phyloP scores from a whole-genome alignment of 92 coral and sea anemone genomes.

The Galaxea fascicularis region DNA sequence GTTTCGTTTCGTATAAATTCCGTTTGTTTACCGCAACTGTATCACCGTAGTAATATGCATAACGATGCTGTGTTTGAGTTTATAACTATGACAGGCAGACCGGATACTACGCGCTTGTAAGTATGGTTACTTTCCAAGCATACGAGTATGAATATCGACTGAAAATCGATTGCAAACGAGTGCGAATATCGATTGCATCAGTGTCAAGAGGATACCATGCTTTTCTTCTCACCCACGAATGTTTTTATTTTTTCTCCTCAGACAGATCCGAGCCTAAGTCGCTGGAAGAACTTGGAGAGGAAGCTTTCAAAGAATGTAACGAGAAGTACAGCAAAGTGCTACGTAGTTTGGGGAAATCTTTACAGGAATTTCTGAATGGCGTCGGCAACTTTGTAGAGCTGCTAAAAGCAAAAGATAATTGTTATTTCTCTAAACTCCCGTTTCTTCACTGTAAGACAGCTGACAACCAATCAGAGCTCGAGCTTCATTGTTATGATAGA shows the following conservation, averaged over 20 bases:
- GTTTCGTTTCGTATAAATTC: no score
- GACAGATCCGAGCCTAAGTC: slow-evolving; percentile 1
- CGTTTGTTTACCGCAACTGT: no score
- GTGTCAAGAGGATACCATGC: no score
- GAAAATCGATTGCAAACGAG: no score
- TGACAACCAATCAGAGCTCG: slow-evolving; percentile 37
- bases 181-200: no score
- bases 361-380: slow-evolving; percentile 85
- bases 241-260: not conserved
- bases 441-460: slow-evolving; percentile 5
- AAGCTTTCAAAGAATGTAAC: slow-evolving; percentile 71
- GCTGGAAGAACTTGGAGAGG: slow-evolving; percentile 72
- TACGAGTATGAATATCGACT: no score
- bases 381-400: slow-evolving; percentile 82
- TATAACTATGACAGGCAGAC: no score
- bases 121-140: no score
- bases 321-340: slow-evolving; percentile 71
- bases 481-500: slow-evolving; percentile 77
- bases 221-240: no score
- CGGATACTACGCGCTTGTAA: no score
- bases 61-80: no score
- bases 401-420: slow-evolving; percentile 13
- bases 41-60: no score
- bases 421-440: not conserved
- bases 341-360: slow-evolving; percentile 73